A percentile compares a stretch with the other conserved stretches of the same genome.
phyloP scores from a whole-genome alignment of 2,888 invertebrate genomes.

The Linyphia triangularis region DNA sequence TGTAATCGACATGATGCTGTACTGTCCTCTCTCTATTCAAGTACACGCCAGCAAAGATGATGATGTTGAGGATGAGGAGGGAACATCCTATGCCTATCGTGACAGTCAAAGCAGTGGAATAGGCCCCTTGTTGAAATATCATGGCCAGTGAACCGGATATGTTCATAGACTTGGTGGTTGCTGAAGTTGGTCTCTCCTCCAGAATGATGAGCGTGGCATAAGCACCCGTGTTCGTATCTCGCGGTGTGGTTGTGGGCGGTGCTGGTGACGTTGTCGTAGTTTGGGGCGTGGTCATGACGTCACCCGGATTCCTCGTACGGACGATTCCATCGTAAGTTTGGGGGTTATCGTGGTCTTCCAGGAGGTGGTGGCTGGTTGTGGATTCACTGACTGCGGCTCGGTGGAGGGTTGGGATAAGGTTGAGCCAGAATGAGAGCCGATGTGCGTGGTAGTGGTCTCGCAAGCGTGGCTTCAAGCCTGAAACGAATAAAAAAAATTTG shows the following conservation, averaged over 20 bases:
- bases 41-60: constrained; percentile 96
- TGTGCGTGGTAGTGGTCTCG: constrained; percentile 97
- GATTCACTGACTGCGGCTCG: constrained; percentile 77
- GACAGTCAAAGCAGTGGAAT: constrained; percentile 92
- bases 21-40: constrained; percentile 84
- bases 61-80: constrained; percentile 91
- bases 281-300: neutral
- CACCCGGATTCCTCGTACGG: constrained; percentile 80
- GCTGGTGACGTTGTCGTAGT: constrained; percentile 22
- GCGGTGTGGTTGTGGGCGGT: neutral
- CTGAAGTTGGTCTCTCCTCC: constrained; percentile 53
- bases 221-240: constrained; percentile 40
- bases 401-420: constrained; percentile 92
- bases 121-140: constrained; percentile 80
- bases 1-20: constrained; percentile 59
- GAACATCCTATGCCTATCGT: constrained; percentile 97
- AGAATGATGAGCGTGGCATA: constrained; percentile 62
- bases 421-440: constrained; percentile 96
- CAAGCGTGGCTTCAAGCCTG: constrained; percentile 93
- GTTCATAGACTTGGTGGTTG: constrained; percentile 79
- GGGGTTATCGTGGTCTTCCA: constrained; percentile 90
- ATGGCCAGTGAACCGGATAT: constrained; percentile 70
- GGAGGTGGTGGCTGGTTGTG: constrained; percentile 85
- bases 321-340: constrained; percentile 93
- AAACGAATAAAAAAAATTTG: neutral